Evolutionary conservation across 2,888 invertebrate genomes (phyloP).

Genomic region (Diarsia rubi): DNA sequence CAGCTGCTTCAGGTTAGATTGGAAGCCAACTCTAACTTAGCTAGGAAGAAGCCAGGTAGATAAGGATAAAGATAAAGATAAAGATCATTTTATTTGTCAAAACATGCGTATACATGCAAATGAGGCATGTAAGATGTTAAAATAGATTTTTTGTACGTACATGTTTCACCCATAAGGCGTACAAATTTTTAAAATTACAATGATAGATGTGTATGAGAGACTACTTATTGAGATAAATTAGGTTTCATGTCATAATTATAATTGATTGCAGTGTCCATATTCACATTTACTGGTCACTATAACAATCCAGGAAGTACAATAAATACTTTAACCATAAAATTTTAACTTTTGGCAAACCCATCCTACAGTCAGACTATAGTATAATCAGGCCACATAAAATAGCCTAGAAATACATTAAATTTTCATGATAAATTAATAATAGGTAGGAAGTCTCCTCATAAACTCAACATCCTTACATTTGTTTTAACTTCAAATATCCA

Average conservation of each 20-base stretch:
- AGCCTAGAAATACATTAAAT: neutral
- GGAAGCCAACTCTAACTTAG: neutral
- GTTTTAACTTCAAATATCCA: constrained; percentile 91
- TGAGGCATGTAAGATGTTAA: too few relatives aligned
- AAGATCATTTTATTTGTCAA: too few relatives aligned
- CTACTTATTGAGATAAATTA: neutral
- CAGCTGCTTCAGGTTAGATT: neutral
- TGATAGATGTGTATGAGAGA: neutral
- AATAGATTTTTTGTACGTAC: too few relatives aligned
- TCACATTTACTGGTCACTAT: neutral
- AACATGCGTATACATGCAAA: too few relatives aligned
- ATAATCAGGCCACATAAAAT: neutral
- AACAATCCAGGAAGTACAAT: neutral
- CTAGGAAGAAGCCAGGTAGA: neutral
- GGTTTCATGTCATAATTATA: too few relatives aligned
- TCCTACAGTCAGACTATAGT: neutral
- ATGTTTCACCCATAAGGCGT: too few relatives aligned
- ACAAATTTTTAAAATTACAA: too few relatives aligned
- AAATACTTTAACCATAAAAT: neutral
- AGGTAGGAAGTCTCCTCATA: neutral
- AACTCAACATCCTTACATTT: constrained; percentile 86
- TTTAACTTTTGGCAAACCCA: neutral
- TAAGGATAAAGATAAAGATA: too few relatives aligned
- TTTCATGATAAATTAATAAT: neutral
- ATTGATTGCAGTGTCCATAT: neutral